Conservation (phyloP, 2,888 invertebrate genomes). For the Meteorus colon region DNA sequence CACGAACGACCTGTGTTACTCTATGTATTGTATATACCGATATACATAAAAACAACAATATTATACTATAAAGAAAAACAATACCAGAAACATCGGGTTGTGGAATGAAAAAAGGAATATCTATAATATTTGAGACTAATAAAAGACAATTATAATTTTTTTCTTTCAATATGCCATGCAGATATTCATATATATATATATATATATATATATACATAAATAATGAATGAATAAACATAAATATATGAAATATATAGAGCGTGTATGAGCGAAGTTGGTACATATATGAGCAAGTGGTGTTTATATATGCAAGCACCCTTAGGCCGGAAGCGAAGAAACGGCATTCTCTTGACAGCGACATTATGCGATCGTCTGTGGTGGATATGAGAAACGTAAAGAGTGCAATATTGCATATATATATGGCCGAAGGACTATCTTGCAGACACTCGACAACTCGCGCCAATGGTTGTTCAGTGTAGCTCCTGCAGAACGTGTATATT, state of each 20-base stretch:
- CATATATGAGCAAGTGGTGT: not conserved
- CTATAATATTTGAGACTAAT: no score
- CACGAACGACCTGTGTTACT: slow-evolving; percentile 21
- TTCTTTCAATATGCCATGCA: no score
- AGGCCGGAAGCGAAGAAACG: slow-evolving; percentile 54
- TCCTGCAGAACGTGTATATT: slow-evolving; percentile 42
- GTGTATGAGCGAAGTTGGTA: no score
- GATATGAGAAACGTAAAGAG: slow-evolving; percentile 31
- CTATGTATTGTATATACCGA: slow-evolving; percentile 12
- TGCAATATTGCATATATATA: not conserved
- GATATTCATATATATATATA: no score
- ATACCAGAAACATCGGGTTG: not conserved
- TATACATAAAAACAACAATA: not conserved
- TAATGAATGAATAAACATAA: no score
- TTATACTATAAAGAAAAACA: not conserved
- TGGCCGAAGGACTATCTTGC: slow-evolving; percentile 27
- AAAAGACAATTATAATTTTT: no score
- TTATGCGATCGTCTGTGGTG: slow-evolving; percentile 54
- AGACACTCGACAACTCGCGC: slow-evolving; percentile 17
- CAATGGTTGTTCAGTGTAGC: slow-evolving; percentile 17
- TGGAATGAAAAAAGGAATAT: no score
- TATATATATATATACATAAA: no score
- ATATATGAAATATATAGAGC: no score
- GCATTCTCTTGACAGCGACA: slow-evolving; percentile 70
- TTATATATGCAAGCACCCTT: not conserved